Percentiles rank a stretch among this genome's conserved stretches.
phyloP scores from a whole-genome alignment of 2,888 invertebrate species.

The Scaptomyza polygonia region DNA sequence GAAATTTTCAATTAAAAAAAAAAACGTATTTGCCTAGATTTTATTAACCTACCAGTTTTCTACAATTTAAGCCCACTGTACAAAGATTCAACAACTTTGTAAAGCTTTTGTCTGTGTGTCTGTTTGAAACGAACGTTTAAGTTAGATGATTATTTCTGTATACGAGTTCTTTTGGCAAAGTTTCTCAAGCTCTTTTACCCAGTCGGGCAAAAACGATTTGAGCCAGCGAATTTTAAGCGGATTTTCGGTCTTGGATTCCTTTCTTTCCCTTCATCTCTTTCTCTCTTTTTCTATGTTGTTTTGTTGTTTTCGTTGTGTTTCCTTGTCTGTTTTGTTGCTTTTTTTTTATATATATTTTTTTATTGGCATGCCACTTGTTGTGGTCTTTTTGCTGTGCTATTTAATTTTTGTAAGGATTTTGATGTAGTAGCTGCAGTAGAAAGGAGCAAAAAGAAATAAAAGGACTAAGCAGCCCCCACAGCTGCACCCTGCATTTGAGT shows the following conservation, averaged over 20 bases:
- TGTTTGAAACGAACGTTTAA: not conserved
- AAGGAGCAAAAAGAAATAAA: conserved; percentile 13
- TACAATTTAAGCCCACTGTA: not conserved
- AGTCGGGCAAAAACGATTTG: conserved; percentile 41
- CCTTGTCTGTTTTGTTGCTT: not conserved
- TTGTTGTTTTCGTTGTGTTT: not conserved
- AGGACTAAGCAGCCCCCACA: conserved; percentile 54
- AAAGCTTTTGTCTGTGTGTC: not conserved
- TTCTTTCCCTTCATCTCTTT: not conserved
- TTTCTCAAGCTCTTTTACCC: conserved; percentile 31
- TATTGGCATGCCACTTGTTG: conserved; percentile 58
- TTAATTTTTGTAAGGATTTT: conserved; percentile 64
- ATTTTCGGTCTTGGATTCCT: conserved; percentile 34
- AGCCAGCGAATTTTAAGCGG: conserved; percentile 40
- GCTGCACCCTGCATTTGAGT: conserved; percentile 46
- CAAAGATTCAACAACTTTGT: not conserved
- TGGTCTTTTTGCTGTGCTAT: conserved; percentile 56
- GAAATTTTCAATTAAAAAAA: no score
- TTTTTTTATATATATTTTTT: not conserved
- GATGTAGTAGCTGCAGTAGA: conserved; percentile 59
- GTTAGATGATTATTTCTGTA: not conserved
- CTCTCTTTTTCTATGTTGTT: conserved; percentile 7
- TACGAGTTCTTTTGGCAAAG: conserved; percentile 13
- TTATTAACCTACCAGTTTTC: no score
- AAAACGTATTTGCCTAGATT: no score